Evolutionary conservation across 1,140 invertebrate genomes (phyloP).

Genomic region (Drosophila burlai): DNA sequence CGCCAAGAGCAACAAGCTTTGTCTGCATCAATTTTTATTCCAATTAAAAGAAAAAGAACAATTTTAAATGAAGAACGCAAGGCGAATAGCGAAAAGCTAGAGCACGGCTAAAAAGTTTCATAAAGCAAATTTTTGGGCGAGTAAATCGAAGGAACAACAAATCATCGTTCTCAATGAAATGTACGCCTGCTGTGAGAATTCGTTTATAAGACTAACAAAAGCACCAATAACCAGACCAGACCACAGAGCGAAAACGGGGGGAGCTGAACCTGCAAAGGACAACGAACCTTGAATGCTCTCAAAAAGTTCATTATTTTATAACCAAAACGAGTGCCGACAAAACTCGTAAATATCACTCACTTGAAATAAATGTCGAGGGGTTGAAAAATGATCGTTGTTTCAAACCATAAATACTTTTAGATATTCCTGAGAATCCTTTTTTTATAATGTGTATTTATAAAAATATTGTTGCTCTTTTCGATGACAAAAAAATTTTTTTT

Average conservation of each 20-base stretch:
- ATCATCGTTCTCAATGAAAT: conserved; percentile 82
- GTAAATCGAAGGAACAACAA: conserved; percentile 78
- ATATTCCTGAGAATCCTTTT: not conserved
- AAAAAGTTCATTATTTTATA: conserved; percentile 3
- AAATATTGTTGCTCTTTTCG: not conserved
- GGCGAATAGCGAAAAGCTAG: conserved; percentile 29
- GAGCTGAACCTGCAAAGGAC: conserved; percentile 12
- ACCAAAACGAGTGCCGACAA: not conserved
- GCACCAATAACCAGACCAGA: conserved; percentile 12
- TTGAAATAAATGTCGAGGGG: not conserved
- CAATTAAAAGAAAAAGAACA: conserved; percentile 65
- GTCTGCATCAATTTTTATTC: conserved; percentile 74
- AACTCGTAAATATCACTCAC: not conserved
- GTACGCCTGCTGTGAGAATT: conserved; percentile 62
- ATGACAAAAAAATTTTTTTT: not conserved
- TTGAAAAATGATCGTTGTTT: not conserved
- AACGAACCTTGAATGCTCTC: conserved; percentile 38
- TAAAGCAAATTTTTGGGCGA: conserved; percentile 59
- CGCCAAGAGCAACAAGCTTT: conserved; percentile 80
- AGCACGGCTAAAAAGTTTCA: conserved; percentile 63
- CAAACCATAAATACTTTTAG: not conserved
- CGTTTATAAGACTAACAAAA: conserved; percentile 70
- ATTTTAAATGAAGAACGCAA: conserved; percentile 41
- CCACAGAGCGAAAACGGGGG: not conserved
- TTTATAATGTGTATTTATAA: not conserved